Conservation (phyloP, 2,797 vertebrate species). For the Cuniculus paca region DNA sequence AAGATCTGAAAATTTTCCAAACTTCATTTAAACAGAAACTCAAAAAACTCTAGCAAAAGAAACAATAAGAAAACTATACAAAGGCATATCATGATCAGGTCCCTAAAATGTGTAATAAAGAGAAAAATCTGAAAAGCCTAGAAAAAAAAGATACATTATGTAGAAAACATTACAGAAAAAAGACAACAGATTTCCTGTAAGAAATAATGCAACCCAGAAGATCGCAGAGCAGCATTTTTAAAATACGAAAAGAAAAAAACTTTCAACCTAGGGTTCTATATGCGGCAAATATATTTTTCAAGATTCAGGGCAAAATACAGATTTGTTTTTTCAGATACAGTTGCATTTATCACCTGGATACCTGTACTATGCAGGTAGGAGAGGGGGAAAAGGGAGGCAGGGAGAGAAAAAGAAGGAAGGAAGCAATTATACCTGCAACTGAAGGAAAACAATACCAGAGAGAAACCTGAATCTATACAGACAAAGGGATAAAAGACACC, state of each 20-base stretch:
- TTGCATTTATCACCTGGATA: neutral
- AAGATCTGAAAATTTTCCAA: neutral
- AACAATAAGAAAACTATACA: slow-evolving; percentile 22
- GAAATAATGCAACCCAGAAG: neutral
- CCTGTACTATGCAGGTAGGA: neutral
- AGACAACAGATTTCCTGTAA: neutral
- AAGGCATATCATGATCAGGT: neutral
- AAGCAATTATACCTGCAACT: neutral
- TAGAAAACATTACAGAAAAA: neutral
- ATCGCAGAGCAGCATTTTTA: neutral
- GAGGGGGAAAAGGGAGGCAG: neutral
- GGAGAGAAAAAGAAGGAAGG: neutral
- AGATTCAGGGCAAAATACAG: neutral
- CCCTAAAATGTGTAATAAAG: neutral
- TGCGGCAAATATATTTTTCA: neutral
- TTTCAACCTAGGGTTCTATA: neutral
- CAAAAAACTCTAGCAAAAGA: neutral
- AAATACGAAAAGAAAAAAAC: neutral
- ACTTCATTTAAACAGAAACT: neutral
- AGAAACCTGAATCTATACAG: neutral
- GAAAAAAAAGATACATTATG: neutral
- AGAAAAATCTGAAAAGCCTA: slow-evolving; percentile 10
- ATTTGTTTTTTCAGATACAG: neutral
- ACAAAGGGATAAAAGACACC: neutral
- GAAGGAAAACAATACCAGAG: neutral